phyloP scores from a whole-genome alignment of 2,797 vertebrate species.

The Brachyrhaphis roseni region DNA sequence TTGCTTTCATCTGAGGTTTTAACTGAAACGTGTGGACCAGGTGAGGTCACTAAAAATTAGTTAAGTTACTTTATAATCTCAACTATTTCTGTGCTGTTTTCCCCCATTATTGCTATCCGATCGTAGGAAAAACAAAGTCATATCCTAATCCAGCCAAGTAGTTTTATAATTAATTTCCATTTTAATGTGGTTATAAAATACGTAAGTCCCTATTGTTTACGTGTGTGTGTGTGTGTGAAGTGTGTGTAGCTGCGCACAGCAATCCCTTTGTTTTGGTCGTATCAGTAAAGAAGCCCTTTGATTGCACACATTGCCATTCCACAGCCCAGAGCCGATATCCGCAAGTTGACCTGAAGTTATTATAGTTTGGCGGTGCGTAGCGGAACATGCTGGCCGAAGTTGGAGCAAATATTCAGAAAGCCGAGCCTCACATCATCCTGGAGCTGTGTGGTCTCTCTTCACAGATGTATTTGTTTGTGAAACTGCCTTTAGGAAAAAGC shows the following conservation, averaged over 20 bases:
- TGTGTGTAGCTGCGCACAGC: constrained; percentile 19
- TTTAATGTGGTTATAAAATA: constrained; percentile 50
- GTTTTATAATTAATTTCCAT: constrained; percentile 16
- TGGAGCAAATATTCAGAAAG: constrained; percentile 3
- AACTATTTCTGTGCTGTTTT: background rate
- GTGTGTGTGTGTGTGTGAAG: background rate
- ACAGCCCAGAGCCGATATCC: constrained; percentile 8
- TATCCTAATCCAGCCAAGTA: background rate
- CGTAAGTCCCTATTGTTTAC: constrained; percentile 25
- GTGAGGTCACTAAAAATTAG: background rate
- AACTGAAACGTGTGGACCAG: background rate
- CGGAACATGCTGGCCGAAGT: constrained; percentile 6
- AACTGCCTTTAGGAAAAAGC: background rate
- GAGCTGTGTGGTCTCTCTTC: background rate
- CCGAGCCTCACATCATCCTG: background rate
- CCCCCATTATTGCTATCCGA: background rate
- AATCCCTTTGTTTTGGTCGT: constrained; percentile 50
- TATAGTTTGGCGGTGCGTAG: constrained; percentile 27
- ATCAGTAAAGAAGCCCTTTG: constrained; percentile 65
- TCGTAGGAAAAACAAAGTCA: background rate
- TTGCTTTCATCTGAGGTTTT: background rate
- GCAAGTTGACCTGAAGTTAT: constrained; percentile 34
- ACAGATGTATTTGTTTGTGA: too few relatives aligned
- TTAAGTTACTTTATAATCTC: background rate
- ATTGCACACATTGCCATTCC: constrained; percentile 26